Conservation (phyloP, 1,140 invertebrate genomes). For the Ceratina australensis region DNA sequence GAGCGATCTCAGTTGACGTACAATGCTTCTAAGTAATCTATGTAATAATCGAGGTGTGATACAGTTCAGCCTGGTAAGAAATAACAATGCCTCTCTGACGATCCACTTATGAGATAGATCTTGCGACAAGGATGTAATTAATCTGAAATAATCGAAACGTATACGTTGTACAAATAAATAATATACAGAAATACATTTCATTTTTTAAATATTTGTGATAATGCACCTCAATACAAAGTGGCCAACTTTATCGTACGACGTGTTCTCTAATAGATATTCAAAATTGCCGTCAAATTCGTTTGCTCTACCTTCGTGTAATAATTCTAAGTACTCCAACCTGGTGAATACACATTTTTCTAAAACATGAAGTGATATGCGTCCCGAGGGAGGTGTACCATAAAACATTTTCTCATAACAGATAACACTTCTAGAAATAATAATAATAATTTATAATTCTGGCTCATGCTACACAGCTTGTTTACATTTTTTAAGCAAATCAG, state of each 20-base stretch:
- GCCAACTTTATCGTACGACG: slow-evolving; percentile 80
- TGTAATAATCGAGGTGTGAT: slow-evolving; percentile 67
- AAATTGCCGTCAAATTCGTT: slow-evolving; percentile 71
- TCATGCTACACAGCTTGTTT: too few relatives aligned
- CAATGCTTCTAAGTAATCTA: slow-evolving; percentile 69
- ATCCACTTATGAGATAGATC: slow-evolving; percentile 72
- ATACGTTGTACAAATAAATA: neutral
- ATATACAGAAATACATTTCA: slow-evolving; percentile 36
- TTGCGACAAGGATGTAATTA: slow-evolving; percentile 66
- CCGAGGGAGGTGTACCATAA: slow-evolving; percentile 72
- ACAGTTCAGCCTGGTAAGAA: slow-evolving; percentile 69
- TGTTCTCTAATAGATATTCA: slow-evolving; percentile 82
- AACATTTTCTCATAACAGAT: slow-evolving; percentile 68
- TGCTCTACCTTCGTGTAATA: slow-evolving; percentile 56
- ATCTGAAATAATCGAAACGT: slow-evolving; percentile 57
- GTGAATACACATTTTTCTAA: slow-evolving; percentile 72
- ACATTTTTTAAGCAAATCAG: too few relatives aligned
- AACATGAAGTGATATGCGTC: slow-evolving; percentile 66
- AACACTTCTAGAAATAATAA: neutral
- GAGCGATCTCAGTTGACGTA: slow-evolving; percentile 56
- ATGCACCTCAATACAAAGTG: slow-evolving; percentile 81
- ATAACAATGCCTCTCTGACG: slow-evolving; percentile 68
- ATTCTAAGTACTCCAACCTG: slow-evolving; percentile 72
- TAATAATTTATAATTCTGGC: too few relatives aligned
- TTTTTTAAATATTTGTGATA: slow-evolving; percentile 8